Percentiles rank a stretch among this genome's conserved stretches.
Conservation (phyloP, 2,113 vertebrate genomes). For the Pedionomus torquatus region DNA sequence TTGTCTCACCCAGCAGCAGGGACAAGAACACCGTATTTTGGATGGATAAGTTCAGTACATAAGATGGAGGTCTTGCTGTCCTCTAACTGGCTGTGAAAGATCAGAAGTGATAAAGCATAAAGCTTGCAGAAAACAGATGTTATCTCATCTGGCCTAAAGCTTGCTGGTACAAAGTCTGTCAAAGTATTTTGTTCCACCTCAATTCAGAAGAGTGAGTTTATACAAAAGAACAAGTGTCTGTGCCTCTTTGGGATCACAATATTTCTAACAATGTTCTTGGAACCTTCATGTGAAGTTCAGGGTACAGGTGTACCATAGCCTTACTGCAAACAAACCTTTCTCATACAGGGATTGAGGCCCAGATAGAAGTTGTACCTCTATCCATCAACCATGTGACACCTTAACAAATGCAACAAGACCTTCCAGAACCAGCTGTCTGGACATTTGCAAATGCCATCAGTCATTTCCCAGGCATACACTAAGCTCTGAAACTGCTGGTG, state of each 20-base stretch:
- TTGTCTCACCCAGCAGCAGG: background rate
- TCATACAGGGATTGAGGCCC: background rate
- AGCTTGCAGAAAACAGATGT: background rate
- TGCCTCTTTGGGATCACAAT: background rate
- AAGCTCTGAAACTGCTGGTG: background rate
- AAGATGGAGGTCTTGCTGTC: background rate
- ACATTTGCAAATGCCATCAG: background rate
- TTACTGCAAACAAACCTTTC: background rate
- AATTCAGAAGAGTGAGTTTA: background rate
- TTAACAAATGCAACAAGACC: background rate
- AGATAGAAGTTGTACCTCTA: background rate
- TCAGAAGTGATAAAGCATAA: background rate
- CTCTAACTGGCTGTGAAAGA: background rate
- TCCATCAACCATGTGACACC: background rate
- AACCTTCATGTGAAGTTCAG: background rate
- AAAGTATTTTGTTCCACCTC: conserved; percentile 10
- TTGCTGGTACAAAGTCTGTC: background rate
- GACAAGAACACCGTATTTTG: background rate
- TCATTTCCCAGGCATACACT: background rate
- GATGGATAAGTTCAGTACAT: background rate
- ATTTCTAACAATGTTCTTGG: background rate
- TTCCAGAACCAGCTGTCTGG: background rate
- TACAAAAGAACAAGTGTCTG: background rate
- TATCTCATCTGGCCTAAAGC: background rate
- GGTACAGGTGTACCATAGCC: background rate